Evolutionary conservation across 92 coral and sea anemone species (phyloP).

Genomic region (Galaxea fascicularis): DNA sequence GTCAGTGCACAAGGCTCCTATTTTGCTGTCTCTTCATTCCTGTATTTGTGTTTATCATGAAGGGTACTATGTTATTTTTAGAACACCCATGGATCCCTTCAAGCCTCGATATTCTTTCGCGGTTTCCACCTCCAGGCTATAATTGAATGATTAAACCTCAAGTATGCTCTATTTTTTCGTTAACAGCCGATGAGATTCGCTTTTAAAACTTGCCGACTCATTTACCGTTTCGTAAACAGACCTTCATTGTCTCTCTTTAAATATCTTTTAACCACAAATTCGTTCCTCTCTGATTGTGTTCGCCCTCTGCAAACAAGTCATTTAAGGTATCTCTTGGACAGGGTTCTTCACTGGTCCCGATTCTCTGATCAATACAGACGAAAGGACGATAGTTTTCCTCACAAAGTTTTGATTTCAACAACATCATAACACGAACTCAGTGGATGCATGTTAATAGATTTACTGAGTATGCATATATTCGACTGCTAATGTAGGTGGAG

Average conservation of each 20-base stretch:
- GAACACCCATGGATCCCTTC: background rate
- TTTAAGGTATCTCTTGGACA: background rate
- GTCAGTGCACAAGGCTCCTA: no score
- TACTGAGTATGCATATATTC: background rate
- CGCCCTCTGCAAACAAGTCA: background rate
- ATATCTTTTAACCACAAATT: background rate
- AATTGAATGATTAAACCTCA: conserved; percentile 10
- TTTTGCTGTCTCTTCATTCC: background rate
- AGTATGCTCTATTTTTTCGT: background rate
- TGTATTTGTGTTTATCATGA: background rate
- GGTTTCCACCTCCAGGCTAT: conserved; percentile 16
- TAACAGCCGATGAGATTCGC: conserved; percentile 24
- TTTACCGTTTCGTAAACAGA: background rate
- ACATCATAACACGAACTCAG: background rate
- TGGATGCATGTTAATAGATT: background rate
- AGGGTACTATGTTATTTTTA: background rate
- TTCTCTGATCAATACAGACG: background rate
- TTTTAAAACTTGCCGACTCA: background rate
- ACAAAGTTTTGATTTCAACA: background rate
- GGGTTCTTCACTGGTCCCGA: background rate
- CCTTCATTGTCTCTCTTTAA: background rate
- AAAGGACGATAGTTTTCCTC: background rate
- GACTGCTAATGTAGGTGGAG: background rate
- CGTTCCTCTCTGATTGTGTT: background rate
- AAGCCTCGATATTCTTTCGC: background rate